A percentile compares a stretch with the other conserved stretches of the same genome.
phyloP scores from a whole-genome alignment of 1,140 invertebrate genomes.

The Plectrocnemia conspersa region DNA sequence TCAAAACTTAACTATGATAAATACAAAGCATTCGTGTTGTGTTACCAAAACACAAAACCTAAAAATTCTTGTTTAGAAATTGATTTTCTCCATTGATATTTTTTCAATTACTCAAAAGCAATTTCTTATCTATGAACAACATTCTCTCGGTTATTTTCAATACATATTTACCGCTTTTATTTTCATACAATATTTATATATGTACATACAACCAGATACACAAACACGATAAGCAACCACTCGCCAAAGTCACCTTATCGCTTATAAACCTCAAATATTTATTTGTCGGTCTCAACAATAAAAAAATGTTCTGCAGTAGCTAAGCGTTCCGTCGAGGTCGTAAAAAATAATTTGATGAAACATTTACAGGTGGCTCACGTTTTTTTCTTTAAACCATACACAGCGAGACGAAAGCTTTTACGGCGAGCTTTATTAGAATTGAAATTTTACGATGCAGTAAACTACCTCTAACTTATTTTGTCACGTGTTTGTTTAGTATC shows the following conservation, averaged over 20 bases:
- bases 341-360: slow-evolving; percentile 34
- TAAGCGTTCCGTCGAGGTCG: slow-evolving; percentile 1
- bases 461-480: no score
- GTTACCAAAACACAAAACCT: no score
- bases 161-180: not conserved
- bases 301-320: no score
- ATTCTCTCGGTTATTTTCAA: no score
- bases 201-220: not conserved
- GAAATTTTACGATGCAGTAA: slow-evolving; percentile 32
- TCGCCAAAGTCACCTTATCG: not conserved
- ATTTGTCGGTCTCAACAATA: not conserved
- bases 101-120: no score
- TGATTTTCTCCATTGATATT: no score
- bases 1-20: no score
- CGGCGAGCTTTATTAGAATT: slow-evolving; percentile 32
- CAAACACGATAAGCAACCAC: not conserved
- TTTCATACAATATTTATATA: not conserved
- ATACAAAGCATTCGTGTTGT: no score
- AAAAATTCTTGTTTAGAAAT: no score
- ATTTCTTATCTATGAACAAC: no score
- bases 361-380: slow-evolving; percentile 27
- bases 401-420: slow-evolving; percentile 12
- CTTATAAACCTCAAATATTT: not conserved
- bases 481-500: no score
- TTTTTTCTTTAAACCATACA: slow-evolving; percentile 14